Evolutionary conservation across 2,888 invertebrate species (phyloP), one percentile per base, ranked within the genome.

Genomic region (Rhabditoides inermis): DNA sequence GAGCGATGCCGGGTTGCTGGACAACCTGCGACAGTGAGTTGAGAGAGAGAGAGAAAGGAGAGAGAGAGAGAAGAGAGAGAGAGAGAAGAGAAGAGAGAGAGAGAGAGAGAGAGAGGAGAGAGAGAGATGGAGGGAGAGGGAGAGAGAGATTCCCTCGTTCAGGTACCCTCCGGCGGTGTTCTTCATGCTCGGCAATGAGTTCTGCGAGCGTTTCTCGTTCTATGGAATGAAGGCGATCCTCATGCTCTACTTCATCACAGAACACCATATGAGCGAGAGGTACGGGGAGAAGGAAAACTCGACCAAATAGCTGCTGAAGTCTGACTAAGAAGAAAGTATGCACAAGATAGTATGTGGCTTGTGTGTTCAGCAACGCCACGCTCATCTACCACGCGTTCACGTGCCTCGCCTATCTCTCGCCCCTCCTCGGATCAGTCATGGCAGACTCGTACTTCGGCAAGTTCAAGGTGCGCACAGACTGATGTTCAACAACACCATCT

Each of bases 121-220:
- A n/a, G n/a, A n/a, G n/a, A n/a, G n/a, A n/a, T n/a, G n/a, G n/a
- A n/a, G n/a, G n/a, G n/a, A n/a, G n/a, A n/a, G n/a, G n/a, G n/a
- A n/a, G n/a, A n/a, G n/a, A n/a, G n/a, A n/a, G n/a, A n/a, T n/a
- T n/a, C n/a, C n/a, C n/a, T n/a, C n/a, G n/a, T 57, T 41, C 51
- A 65, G 64, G 12, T 66, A 63, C 49, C 66, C 66, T 10, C 56
- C 58, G 23, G 55, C 60, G 26, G 87, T 94, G 18, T 88, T 86
- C 72, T 92, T 91, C 80, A 92, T 95, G 73, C 83, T 95, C 63
- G 85, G 86, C 78, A 94, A 90, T 85, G 95, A 95, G 79, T 92
- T 95, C 79, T 95, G 95, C 80, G 95, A 95, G 79, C 61, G 76
- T 10, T 76, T 76, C 64, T 70, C 71, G 42, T 76, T 72, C 56